Percentiles rank a stretch among this genome's conserved stretches.
Conservation (phyloP, 2,888 invertebrate species). For the Sicus ferrugineus region DNA sequence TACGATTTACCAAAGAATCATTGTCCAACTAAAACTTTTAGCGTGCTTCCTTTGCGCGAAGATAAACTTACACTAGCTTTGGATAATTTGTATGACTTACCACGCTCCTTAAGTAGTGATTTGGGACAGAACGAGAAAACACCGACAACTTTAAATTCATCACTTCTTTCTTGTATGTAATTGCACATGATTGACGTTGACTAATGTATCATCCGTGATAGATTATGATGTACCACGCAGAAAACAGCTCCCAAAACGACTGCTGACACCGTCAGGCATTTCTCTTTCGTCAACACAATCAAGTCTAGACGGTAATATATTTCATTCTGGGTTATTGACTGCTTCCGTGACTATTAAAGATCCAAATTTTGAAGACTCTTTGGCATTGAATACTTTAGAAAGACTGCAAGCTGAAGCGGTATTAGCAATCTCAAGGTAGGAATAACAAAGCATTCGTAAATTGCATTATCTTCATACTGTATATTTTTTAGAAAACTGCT, state of each 20-base stretch:
- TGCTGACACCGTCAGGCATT: constrained; percentile 45
- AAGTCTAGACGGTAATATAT: constrained; percentile 44
- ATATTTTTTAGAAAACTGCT: not conserved
- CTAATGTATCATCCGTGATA: constrained; percentile 71
- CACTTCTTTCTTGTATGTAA: constrained; percentile 72
- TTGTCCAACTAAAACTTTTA: constrained; percentile 54
- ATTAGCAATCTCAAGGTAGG: constrained; percentile 75
- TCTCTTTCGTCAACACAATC: constrained; percentile 26
- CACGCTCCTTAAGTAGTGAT: constrained; percentile 66
- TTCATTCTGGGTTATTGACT: constrained; percentile 28
- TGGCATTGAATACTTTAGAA: constrained; percentile 79
- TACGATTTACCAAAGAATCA: constrained; percentile 68
- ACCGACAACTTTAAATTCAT: constrained; percentile 74
- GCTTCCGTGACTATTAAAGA: constrained; percentile 65
- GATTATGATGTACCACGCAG: constrained; percentile 76
- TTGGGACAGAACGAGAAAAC: constrained; percentile 67
- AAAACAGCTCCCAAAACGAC: constrained; percentile 62
- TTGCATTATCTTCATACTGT: not conserved
- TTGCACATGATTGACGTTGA: constrained; percentile 67
- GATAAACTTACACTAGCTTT: constrained; percentile 62
- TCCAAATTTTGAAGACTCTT: constrained; percentile 76
- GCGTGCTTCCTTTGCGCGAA: constrained; percentile 48
- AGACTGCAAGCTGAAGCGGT: constrained; percentile 82
- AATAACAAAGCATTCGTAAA: constrained; percentile 5
- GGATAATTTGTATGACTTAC: constrained; percentile 73